A percentile compares a stretch with the other conserved stretches of the same genome.
phyloP scores from a whole-genome alignment of 2,113 vertebrate species.

The Rhynchopsitta pachyrhyncha region DNA sequence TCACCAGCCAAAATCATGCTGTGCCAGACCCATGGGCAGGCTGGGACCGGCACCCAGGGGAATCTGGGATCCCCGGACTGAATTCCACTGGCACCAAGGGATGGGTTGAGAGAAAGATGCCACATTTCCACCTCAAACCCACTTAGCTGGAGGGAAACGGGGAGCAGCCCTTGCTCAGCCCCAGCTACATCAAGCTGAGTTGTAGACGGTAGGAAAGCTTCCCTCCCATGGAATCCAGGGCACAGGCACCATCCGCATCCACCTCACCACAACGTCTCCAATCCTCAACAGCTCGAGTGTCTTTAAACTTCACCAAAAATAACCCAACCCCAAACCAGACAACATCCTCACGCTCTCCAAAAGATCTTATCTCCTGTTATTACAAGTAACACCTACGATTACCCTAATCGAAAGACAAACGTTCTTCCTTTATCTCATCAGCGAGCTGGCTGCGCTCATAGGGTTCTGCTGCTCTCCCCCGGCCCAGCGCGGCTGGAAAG shows the following conservation, averaged over 20 bases:
- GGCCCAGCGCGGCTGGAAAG: background rate
- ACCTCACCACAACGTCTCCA: background rate
- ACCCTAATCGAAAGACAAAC: constrained; percentile 32
- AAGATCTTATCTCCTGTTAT: constrained; percentile 54
- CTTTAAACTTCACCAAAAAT: background rate
- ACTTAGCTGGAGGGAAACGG: fast-evolving
- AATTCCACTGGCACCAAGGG: fast-evolving
- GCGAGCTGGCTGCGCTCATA: background rate
- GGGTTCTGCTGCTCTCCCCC: background rate
- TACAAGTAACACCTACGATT: constrained; percentile 48
- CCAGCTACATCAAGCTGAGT: fast-evolving
- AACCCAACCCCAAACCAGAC: background rate
- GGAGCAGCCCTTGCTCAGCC: background rate
- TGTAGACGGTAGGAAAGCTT: background rate
- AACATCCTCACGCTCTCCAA: background rate
- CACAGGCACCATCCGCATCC: fast-evolving
- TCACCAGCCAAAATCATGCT: fast-evolving
- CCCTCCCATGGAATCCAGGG: background rate
- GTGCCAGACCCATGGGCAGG: background rate
- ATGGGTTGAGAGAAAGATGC: background rate
- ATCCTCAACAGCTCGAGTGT: fast-evolving
- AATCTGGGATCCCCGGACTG: fast-evolving
- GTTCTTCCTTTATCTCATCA: constrained; percentile 20
- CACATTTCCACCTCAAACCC: fast-evolving
- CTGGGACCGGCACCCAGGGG: fast-evolving